Conservation (phyloP, 1,140 invertebrate genomes). For the Lamellibrachia luymesi region DNA sequence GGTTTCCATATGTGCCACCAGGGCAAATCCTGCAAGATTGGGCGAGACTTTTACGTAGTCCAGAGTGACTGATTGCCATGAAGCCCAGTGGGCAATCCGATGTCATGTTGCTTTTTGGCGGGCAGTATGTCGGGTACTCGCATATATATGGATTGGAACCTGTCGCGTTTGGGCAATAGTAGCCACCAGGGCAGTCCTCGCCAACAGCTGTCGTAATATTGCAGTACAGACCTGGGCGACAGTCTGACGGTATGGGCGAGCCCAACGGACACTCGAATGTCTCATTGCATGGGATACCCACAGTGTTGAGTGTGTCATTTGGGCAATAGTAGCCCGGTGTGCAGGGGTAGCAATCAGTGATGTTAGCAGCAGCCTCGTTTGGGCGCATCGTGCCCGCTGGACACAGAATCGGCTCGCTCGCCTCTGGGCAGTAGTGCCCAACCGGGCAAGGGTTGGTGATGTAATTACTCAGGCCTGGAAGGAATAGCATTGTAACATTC, state of each 20-base stretch:
- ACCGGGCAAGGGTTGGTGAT: slow-evolving; percentile 41
- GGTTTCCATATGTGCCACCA: slow-evolving; percentile 49
- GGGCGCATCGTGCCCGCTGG: slow-evolving; percentile 48
- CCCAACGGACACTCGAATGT: slow-evolving; percentile 45
- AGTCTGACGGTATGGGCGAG: slow-evolving; percentile 41
- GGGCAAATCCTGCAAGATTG: slow-evolving; percentile 46
- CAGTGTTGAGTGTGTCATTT: slow-evolving; percentile 49
- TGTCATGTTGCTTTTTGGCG: slow-evolving; percentile 46
- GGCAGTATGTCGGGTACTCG: slow-evolving; percentile 47
- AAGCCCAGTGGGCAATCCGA: slow-evolving; percentile 44
- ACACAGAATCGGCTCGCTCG: slow-evolving; percentile 45
- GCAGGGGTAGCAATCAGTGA: slow-evolving; percentile 44
- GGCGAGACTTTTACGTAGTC: slow-evolving; percentile 34
- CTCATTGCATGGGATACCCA: slow-evolving; percentile 49
- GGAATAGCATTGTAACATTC: background rate
- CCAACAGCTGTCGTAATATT: slow-evolving; percentile 37
- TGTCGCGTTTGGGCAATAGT: slow-evolving; percentile 48
- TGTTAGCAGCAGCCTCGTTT: slow-evolving; percentile 36
- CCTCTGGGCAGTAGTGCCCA: slow-evolving; percentile 45
- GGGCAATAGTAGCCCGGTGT: slow-evolving; percentile 51
- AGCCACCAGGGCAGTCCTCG: slow-evolving; percentile 46
- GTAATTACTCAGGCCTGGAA: slow-evolving; percentile 44
- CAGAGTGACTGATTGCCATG: slow-evolving; percentile 40
- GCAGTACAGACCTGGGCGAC: slow-evolving; percentile 45
- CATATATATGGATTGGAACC: slow-evolving; percentile 34